These are phyloP conservation scores for Tholera decimalis DNA, from an alignment of 2,888 invertebrate species.

Conservation along the genomic window DNA sequence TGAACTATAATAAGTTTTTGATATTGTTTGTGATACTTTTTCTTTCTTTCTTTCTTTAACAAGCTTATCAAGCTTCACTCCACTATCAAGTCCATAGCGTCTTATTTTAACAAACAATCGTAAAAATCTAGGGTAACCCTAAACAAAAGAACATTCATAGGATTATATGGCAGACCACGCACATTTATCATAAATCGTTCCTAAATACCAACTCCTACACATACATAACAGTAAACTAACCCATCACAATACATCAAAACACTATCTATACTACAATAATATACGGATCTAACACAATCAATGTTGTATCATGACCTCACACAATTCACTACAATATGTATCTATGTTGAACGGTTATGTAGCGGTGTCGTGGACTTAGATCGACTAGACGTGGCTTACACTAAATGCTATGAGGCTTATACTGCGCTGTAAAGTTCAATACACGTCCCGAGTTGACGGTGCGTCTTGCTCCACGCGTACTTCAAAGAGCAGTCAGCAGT, in stretches of 20 bases:
- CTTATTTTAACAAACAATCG: too few species aligned
- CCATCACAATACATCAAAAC: slow-evolving; percentile 31
- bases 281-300: slow-evolving; percentile 39
- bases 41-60: too few species aligned
- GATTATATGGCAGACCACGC: not conserved
- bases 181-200: not conserved
- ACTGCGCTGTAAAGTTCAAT: too few species aligned
- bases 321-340: slow-evolving; percentile 48
- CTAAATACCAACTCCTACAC: not conserved
- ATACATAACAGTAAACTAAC: not conserved
- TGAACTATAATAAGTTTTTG: too few species aligned
- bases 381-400: slow-evolving; percentile 14
- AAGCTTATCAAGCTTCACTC: too few species aligned
- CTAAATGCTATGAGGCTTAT: too few species aligned
- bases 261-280: slow-evolving; percentile 37
- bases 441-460: too few species aligned
- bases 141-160: not conserved
- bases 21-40: too few species aligned
- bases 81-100: too few species aligned
- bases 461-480: too few species aligned
- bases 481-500: too few species aligned
- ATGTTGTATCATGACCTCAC: slow-evolving; percentile 34
- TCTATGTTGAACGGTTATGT: slow-evolving; percentile 30
- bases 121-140: too few species aligned
- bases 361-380: slow-evolving; percentile 4